These are phyloP conservation scores for Gallinago jamesoni DNA, from an alignment of 2,113 vertebrate species.

Conservation along the genomic window DNA sequence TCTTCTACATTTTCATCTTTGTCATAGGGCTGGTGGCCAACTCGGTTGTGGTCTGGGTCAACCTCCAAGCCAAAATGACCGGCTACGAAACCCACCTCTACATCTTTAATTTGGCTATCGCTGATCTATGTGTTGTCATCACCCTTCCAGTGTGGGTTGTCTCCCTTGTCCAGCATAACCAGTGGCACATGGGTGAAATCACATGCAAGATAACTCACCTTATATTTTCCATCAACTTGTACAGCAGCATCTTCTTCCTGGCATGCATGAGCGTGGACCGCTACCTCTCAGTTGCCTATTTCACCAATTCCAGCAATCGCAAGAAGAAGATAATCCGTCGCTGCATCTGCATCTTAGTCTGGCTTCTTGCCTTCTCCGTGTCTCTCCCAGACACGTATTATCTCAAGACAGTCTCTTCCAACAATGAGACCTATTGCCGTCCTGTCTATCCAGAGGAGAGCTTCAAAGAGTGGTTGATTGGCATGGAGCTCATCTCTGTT, in stretches of 20 bases:
- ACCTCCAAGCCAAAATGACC: constrained; percentile 85
- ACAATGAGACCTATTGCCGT: constrained; percentile 81
- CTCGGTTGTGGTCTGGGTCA: constrained; percentile 92
- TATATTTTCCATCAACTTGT: constrained; percentile 90
- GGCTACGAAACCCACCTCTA: constrained; percentile 92
- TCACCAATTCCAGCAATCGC: constrained; percentile 58
- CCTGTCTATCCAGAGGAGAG: constrained; percentile 82
- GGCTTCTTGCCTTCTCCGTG: constrained; percentile 84
- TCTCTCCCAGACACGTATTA: constrained; percentile 89
- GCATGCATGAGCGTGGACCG: constrained; percentile 94
- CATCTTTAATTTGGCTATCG: constrained; percentile 89
- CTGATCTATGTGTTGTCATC: constrained; percentile 87
- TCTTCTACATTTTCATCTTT: constrained; percentile 93
- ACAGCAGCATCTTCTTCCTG: constrained; percentile 93
- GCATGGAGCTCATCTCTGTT: constrained; percentile 86
- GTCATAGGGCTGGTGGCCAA: constrained; percentile 90
- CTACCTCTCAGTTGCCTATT: constrained; percentile 81
- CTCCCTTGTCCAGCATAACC: constrained; percentile 86
- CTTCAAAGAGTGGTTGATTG: constrained; percentile 82
- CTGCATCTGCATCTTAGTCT: constrained; percentile 82
- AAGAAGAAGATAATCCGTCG: constrained; percentile 79
- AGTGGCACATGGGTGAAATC: constrained; percentile 88
- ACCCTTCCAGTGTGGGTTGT: constrained; percentile 89
- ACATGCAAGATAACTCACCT: constrained; percentile 88
- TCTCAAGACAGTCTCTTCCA: constrained; percentile 81